Conservation (phyloP, 2,797 vertebrate genomes). For the Linurgus olivaceus region DNA sequence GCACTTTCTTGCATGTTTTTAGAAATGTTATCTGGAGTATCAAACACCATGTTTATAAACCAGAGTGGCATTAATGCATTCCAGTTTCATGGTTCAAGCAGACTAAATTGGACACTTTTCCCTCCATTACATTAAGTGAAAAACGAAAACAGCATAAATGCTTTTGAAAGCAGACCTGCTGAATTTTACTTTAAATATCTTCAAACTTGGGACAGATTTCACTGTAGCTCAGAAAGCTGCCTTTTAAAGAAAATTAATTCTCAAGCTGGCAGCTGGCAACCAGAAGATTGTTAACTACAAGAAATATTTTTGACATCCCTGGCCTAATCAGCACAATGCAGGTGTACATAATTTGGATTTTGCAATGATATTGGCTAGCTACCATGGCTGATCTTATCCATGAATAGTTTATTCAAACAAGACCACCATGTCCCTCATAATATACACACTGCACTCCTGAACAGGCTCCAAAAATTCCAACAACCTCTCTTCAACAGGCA, state of each 20-base stretch:
- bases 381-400: background rate
- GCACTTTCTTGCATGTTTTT: background rate
- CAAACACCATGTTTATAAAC: background rate
- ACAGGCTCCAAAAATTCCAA: background rate
- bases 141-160: background rate
- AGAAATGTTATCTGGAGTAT: background rate
- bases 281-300: background rate
- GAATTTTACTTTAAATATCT: background rate
- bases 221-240: background rate
- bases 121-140: background rate
- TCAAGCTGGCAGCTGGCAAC: background rate
- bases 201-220: background rate
- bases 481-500: background rate
- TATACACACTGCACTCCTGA: background rate
- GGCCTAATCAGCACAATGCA: background rate
- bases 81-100: background rate
- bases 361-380: conserved; percentile 6
- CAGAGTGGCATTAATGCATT: background rate
- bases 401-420: conserved; percentile 33
- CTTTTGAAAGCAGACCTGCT: background rate
- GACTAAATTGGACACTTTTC: background rate
- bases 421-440: background rate
- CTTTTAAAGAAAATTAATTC: conserved; percentile 14
- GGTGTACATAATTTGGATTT: conserved; percentile 23
- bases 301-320: background rate